These are phyloP conservation scores for Mimachlamys varia DNA, from an alignment of 2,888 invertebrate genomes.

Conservation along the genomic window DNA sequence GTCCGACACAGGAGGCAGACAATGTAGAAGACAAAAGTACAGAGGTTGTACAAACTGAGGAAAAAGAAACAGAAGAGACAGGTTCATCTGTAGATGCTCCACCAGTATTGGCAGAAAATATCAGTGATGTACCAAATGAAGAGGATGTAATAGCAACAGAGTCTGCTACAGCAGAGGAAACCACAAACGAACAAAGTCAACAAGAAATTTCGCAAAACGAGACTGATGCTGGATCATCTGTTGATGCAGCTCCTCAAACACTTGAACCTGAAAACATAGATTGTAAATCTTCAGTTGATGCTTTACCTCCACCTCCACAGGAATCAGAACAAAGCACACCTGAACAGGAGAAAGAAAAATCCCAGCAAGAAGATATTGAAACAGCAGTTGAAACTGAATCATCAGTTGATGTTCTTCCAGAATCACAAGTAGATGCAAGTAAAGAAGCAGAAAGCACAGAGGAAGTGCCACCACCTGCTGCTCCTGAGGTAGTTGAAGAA, in stretches of 20 bases:
- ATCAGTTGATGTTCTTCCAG: background rate
- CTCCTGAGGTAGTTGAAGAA: background rate
- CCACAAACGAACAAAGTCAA: background rate
- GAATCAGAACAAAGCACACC: background rate
- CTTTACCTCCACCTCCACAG: background rate
- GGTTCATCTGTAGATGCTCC: background rate
- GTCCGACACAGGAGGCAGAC: background rate
- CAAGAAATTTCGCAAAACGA: background rate
- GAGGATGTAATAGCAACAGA: background rate
- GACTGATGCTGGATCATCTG: background rate
- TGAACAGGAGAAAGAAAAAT: background rate
- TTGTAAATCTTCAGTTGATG: background rate
- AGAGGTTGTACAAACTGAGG: background rate
- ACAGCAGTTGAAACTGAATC: background rate
- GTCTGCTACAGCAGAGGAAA: background rate
- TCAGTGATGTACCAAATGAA: background rate
- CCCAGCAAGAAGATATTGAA: background rate
- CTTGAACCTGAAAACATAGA: background rate
- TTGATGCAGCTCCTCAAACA: background rate
- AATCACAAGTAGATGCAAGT: background rate
- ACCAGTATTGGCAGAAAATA: background rate
- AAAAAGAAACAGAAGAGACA: background rate
- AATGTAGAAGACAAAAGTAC: background rate
- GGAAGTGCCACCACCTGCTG: background rate
- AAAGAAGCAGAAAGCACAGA: background rate